Evolutionary conservation across 1,140 invertebrate species (phyloP).

Genomic region (Nasonia giraulti): DNA sequence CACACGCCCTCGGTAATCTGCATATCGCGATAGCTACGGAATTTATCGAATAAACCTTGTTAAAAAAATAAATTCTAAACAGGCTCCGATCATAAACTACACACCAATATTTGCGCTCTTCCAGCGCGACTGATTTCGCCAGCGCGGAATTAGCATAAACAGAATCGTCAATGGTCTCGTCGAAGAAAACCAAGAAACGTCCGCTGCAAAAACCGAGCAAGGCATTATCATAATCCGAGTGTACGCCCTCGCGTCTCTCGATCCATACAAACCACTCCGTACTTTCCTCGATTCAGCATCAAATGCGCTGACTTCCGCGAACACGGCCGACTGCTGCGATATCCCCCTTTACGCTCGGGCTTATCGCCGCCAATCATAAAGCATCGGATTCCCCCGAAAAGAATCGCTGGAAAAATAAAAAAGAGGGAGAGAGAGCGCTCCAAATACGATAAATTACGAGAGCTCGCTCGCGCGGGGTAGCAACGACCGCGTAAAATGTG

Average conservation of each 20-base stretch:
- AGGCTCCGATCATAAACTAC: too few species aligned
- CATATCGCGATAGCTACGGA: neutral
- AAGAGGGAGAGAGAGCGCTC: conserved; percentile 36
- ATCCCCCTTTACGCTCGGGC: neutral
- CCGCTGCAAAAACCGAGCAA: neutral
- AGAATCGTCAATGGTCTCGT: too few species aligned
- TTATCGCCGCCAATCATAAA: conserved; percentile 31
- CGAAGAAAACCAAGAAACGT: too few species aligned
- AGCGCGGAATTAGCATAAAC: too few species aligned
- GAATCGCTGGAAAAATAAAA: neutral
- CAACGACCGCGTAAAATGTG: conserved; percentile 20
- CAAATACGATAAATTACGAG: conserved; percentile 46
- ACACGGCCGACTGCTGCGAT: neutral
- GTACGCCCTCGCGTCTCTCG: too few species aligned
- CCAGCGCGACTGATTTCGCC: too few species aligned
- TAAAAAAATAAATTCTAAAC: too few species aligned
- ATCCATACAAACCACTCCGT: neutral
- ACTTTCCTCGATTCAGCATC: neutral
- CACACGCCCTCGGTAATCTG: neutral
- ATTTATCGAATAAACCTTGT: too few species aligned
- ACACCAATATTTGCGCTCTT: too few species aligned
- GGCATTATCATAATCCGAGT: neutral
- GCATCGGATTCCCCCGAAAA: neutral
- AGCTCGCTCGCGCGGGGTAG: neutral
- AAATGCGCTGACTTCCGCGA: neutral